A percentile compares a stretch with the other conserved stretches of the same genome.
These are phyloP conservation scores for Muschampia staudingeri DNA, from an alignment of 2,888 invertebrate species.

Conservation along the genomic window DNA sequence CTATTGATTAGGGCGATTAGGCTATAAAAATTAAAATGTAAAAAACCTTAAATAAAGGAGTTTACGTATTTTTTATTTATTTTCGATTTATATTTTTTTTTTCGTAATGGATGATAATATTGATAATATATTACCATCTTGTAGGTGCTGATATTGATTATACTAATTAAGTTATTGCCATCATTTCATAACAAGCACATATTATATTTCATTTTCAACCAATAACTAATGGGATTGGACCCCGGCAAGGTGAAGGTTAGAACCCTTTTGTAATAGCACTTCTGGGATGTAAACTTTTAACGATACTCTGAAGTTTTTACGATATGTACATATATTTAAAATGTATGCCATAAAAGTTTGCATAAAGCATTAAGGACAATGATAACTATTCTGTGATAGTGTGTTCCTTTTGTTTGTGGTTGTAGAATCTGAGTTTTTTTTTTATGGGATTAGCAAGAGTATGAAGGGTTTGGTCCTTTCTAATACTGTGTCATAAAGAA, in stretches of 20 bases:
- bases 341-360: background rate
- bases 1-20: too few species aligned
- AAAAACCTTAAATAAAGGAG: too few species aligned
- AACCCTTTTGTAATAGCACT: slow-evolving; percentile 20
- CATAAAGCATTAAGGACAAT: background rate
- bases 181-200: too few species aligned
- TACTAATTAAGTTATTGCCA: too few species aligned
- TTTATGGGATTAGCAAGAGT: background rate
- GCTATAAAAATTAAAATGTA: too few species aligned
- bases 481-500: too few species aligned
- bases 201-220: background rate
- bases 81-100: too few species aligned
- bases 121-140: too few species aligned
- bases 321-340: background rate
- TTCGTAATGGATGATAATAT: too few species aligned
- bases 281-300: slow-evolving; percentile 25
- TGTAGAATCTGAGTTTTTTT: background rate
- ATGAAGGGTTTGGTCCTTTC: too few species aligned
- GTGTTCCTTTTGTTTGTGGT: background rate
- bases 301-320: background rate
- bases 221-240: slow-evolving; percentile 17
- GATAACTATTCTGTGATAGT: background rate
- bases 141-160: too few species aligned
- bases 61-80: too few species aligned
- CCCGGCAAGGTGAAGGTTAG: slow-evolving; percentile 7